Evolutionary conservation across 1,140 invertebrate species (phyloP), one percentile per base, ranked within the genome.

Genomic region (Listronotus bonariensis): DNA sequence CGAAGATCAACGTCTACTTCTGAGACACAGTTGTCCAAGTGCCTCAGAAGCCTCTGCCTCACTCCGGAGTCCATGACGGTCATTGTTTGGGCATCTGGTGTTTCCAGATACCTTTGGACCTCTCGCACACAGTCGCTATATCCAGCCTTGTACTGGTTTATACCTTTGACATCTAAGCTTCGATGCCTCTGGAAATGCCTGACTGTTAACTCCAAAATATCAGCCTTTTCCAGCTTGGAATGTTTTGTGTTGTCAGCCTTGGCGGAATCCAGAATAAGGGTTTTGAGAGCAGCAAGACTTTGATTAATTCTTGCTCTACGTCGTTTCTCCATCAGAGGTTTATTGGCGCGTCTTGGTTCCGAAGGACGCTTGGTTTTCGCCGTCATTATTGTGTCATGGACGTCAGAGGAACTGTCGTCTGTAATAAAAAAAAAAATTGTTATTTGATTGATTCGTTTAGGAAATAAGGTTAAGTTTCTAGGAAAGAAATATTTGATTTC

Each of bases 251-350:
- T 89, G 81, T 87, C 90, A 77, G 87, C 84, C 74, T 88, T 82
- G 36, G 80, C 80, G 12, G 78, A 79, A 72, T 83, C 90, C 43
- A 94, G 82, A 69, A 95, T 92, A 17, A 95, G 83, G 41, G 86
- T 85, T 81, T 96, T 96, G 26, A 96, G 83, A 73, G 92, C 89
- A 65, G 90, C 88, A 69, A 96, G 81, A 73, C 91, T 93, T 74
- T 91, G 88, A 79, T 96, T 96, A 76, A 96, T 96, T 61, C 93
- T 83, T 11, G 92, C 93, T 70, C 93, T 78, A 64, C 93, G 81
- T 77, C 90, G 83, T 81, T 94, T 95, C 82, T 95, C 93, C 92
- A 95, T 94, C 74, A 95, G 85, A 73, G 93, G 93, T 83, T 95
- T 95, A 78, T 92, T 93, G 61, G 89, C 90, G 61, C 82, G 74